phyloP scores from a whole-genome alignment of 2,888 invertebrate species.

The Thera britannica region DNA sequence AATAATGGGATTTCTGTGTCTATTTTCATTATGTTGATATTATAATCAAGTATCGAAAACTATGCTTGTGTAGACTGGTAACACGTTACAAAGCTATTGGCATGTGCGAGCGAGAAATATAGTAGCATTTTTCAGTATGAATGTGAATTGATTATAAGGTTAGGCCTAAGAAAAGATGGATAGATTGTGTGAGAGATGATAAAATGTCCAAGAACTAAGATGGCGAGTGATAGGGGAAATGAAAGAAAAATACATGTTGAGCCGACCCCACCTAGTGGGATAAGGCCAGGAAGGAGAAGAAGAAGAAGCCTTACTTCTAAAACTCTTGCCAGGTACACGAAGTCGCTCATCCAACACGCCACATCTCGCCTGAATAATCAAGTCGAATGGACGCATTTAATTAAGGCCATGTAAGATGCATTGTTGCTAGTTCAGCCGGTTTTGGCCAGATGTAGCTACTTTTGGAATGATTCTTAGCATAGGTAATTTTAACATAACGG shows the following conservation, averaged over 20 bases:
- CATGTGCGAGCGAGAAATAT: too few relatives aligned
- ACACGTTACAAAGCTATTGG: too few relatives aligned
- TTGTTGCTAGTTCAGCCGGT: conserved; percentile 25
- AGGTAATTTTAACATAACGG: not conserved
- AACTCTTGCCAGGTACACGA: not conserved
- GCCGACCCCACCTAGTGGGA: too few relatives aligned
- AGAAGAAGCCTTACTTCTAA: not conserved
- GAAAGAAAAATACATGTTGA: too few relatives aligned
- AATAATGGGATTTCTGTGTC: conserved; percentile 42
- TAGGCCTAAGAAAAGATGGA: too few relatives aligned
- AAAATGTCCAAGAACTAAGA: too few relatives aligned
- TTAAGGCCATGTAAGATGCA: conserved; percentile 45
- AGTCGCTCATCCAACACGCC: conserved; percentile 14
- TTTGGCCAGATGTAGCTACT: conserved; percentile 17
- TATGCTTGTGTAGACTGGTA: too few relatives aligned
- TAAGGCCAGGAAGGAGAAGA: too few relatives aligned
- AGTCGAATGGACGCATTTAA: conserved; percentile 53
- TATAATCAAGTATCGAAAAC: not conserved
- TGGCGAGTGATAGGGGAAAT: too few relatives aligned
- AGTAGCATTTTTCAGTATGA: too few relatives aligned
- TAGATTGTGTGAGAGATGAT: too few relatives aligned
- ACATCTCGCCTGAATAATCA: conserved; percentile 48
- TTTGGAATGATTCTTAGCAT: not conserved
- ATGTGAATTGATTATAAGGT: too few relatives aligned
- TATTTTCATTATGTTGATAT: conserved; percentile 4